Conservation (phyloP, 2,888 invertebrate species). For the Celastrina argiolus region DNA sequence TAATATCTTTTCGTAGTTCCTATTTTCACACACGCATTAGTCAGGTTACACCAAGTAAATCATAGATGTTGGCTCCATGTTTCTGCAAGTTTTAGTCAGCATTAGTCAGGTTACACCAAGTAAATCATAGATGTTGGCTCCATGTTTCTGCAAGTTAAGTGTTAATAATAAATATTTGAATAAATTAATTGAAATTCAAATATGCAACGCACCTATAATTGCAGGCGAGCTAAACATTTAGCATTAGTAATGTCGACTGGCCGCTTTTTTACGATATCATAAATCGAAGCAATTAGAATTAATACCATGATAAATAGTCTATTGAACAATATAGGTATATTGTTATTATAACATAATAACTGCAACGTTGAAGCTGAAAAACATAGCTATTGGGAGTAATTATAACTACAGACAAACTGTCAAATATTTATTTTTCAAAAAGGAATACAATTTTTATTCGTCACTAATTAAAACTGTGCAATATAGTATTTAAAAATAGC, state of each 20-base stretch:
- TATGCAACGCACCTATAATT: conserved; percentile 21
- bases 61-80: not conserved
- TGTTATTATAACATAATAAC: not conserved
- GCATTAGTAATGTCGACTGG: conserved; percentile 12
- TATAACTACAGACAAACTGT: no score
- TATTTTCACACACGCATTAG: no score
- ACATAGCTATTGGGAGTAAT: no score
- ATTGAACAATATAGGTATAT: not conserved
- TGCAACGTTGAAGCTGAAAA: not conserved
- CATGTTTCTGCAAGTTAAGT: not conserved
- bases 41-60: not conserved
- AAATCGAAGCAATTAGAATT: not conserved
- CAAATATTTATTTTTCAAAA: no score
- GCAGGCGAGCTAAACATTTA: conserved; percentile 3
- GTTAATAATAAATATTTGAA: not conserved
- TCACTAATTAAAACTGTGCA: no score
- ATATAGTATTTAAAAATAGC: no score
- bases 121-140: not conserved
- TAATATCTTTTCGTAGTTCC: no score
- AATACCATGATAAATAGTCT: conserved; percentile 2
- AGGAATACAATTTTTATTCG: no score
- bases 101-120: not conserved
- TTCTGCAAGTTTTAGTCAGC: not conserved
- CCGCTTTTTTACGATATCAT: conserved; percentile 3
- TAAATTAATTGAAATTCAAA: conserved; percentile 20